Evolutionary conservation across 2,797 vertebrate genomes (phyloP), one percentile per base, ranked within the genome.

Genomic region (Phalanger gymnotis): DNA sequence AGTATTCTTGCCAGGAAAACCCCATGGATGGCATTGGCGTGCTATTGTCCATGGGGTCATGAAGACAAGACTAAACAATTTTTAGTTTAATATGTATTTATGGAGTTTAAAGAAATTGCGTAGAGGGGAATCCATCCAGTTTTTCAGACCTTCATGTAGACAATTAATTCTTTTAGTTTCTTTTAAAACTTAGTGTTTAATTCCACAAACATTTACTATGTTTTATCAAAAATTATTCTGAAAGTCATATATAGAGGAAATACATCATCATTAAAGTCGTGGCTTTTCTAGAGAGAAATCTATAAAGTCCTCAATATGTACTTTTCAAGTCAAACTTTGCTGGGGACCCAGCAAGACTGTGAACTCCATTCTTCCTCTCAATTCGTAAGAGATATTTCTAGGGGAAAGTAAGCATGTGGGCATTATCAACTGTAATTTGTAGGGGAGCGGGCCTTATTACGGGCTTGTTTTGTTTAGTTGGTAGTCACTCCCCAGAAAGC

Each of bases 211-310:
- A 47, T 81, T 81, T 81, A 61, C 22, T 47, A 3, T 47, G 7
- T 73, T 58, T 92, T 54, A 91, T 73, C 34, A 94, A 61, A 97
- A 92, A 47, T 94, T 91, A 58, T 92, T 53, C 5, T 47, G 10
- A 94, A 94, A 51, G 57, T 4, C 40, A 87, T 7, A 55, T 31
- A 61, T 10, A 57, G 58, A 61, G n/a, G 93, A 94, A 61, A 11
- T 0, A 51, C 81, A 7, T 14, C 91, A 1, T 87, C 30, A 28
- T 56, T 54, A 90, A 16, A 61, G 28, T 91, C 1, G 57, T 5
- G 54, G 91, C 51, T 73, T 92, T 95, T 34, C 28, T 5, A 47
- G 11, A 57, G 7, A 92, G 51, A 27, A 90, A 30, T 27, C 56
- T 52, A 22, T 56, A 51, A 25, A 93, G 40, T 61, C 54, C 94